phyloP scores from a whole-genome alignment of 2,113 vertebrate species.

The Pelecanus crispus region DNA sequence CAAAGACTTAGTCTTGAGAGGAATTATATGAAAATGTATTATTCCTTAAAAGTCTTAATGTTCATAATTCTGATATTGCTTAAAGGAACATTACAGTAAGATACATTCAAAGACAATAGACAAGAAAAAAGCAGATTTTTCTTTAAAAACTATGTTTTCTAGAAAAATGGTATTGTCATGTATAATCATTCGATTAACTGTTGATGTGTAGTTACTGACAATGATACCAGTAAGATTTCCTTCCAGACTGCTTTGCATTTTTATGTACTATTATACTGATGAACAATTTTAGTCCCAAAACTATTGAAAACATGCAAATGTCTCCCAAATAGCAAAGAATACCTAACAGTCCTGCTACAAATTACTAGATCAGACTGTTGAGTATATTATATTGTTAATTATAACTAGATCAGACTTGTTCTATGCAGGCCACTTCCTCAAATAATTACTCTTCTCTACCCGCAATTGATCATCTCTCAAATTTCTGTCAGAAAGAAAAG shows the following conservation, averaged over 20 bases:
- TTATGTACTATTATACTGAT: neutral
- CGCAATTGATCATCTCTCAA: neutral
- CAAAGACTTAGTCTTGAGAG: neutral
- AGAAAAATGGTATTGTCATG: neutral
- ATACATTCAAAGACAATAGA: neutral
- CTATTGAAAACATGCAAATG: neutral
- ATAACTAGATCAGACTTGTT: neutral
- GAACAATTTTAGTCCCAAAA: neutral
- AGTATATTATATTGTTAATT: neutral
- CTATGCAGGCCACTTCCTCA: neutral
- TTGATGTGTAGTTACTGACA: neutral
- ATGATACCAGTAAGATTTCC: neutral
- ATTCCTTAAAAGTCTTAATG: neutral
- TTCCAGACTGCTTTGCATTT: neutral
- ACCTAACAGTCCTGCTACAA: neutral
- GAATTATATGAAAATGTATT: neutral
- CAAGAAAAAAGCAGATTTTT: neutral
- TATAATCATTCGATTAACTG: neutral
- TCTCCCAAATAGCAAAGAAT: neutral
- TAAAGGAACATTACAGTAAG: neutral
- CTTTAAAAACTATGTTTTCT: neutral
- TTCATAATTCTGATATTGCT: neutral
- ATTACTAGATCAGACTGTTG: neutral
- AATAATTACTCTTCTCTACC: neutral
- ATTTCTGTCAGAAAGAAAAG: neutral